A percentile compares a stretch with the other conserved stretches of the same genome.
Conservation (phyloP, 23 tunicate species). For the Trididemnum clinides region DNA sequence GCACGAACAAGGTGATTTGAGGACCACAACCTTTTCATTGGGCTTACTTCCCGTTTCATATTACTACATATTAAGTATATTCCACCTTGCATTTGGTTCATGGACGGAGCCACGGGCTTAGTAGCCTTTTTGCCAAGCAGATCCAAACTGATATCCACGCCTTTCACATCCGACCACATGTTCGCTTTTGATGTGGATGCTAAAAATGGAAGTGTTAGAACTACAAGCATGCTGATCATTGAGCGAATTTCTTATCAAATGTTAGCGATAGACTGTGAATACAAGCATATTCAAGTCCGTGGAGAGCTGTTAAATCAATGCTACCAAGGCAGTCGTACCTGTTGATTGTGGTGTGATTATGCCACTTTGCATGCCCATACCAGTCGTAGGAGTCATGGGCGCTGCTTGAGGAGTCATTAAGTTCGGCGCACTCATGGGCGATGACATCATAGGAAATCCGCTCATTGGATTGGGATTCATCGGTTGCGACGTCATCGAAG, state of each 20-base stretch:
- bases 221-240: too few relatives aligned
- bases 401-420: neutral
- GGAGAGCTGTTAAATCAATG: too few relatives aligned
- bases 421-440: neutral
- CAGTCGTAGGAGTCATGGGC: neutral
- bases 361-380: too few relatives aligned
- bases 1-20: too few relatives aligned
- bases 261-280: too few relatives aligned
- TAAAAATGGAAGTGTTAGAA: neutral
- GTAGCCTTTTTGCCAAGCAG: conserved; percentile 56
- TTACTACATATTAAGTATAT: too few relatives aligned
- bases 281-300: too few relatives aligned
- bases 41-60: too few relatives aligned
- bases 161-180: conserved; percentile 85
- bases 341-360: too few relatives aligned
- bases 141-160: conserved; percentile 81
- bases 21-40: too few relatives aligned
- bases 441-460: neutral
- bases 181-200: conserved; percentile 19
- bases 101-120: conserved; percentile 60
- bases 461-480: neutral
- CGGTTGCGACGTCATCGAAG: neutral
- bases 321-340: too few relatives aligned
- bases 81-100: conserved; percentile 83
- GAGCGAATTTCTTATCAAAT: too few relatives aligned